These are phyloP conservation scores for Sebastolobus alascanus DNA, from an alignment of 2,797 vertebrate genomes.

Conservation along the genomic window DNA sequence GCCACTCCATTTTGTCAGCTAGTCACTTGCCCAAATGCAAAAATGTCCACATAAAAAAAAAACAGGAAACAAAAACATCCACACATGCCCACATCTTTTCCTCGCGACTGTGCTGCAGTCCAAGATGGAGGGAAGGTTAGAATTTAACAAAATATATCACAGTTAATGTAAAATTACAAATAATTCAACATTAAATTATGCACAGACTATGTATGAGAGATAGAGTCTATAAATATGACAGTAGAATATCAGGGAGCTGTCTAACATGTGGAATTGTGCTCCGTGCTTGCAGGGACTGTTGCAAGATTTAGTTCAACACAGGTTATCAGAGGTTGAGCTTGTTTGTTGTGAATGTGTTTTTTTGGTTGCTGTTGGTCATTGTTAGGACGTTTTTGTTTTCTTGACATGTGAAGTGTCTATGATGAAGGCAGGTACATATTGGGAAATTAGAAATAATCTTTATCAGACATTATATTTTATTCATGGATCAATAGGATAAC, in stretches of 20 bases:
- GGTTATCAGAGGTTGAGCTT: background rate
- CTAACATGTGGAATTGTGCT: background rate
- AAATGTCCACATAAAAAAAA: no score
- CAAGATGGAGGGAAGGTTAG: background rate
- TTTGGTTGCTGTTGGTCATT: background rate
- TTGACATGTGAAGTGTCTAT: background rate
- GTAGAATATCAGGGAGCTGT: background rate
- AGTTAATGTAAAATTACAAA: background rate
- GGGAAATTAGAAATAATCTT: background rate
- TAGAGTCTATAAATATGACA: background rate
- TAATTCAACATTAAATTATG: background rate
- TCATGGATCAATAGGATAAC: background rate
- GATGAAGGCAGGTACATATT: background rate
- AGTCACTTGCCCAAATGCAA: no score
- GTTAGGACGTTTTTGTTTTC: background rate
- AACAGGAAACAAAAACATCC: no score
- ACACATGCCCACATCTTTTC: no score
- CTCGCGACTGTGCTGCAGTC: no score
- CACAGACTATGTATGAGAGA: background rate
- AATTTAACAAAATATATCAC: background rate
- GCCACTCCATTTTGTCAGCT: no score
- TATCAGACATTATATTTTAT: conserved; percentile 1
- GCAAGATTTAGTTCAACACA: background rate
- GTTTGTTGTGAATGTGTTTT: background rate
- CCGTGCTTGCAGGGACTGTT: background rate